These are phyloP conservation scores for Heliangelus exortis DNA, from an alignment of 2,797 vertebrate genomes.

Conservation along the genomic window DNA sequence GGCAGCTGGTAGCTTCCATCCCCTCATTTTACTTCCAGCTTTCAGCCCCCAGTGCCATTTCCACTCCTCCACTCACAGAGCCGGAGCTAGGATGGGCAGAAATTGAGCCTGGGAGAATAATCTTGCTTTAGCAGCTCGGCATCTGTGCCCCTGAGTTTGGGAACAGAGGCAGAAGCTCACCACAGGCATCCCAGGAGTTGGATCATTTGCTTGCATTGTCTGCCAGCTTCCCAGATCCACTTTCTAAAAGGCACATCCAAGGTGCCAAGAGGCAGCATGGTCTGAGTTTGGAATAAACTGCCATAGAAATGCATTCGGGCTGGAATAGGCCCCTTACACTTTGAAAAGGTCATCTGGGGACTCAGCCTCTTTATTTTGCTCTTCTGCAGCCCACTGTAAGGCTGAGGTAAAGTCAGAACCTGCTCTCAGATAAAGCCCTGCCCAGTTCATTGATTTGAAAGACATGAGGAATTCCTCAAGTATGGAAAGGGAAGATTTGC, in stretches of 20 bases:
- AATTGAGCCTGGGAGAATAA: background rate
- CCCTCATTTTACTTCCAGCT: background rate
- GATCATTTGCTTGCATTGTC: conserved; percentile 11
- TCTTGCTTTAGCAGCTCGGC: background rate
- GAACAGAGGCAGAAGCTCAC: conserved; percentile 12
- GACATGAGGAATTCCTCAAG: background rate
- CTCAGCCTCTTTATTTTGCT: background rate
- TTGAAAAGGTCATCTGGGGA: background rate
- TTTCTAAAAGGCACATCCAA: conserved; percentile 48
- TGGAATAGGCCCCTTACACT: background rate
- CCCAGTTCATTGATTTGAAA: background rate
- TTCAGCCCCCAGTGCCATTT: background rate
- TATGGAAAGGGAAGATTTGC: background rate
- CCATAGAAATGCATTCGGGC: background rate
- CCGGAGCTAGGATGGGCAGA: background rate
- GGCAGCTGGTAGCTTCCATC: background rate
- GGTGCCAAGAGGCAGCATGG: conserved; percentile 26
- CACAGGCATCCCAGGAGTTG: conserved; percentile 32
- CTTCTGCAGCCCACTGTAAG: background rate
- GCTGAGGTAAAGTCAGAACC: background rate
- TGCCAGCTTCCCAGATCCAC: conserved; percentile 40
- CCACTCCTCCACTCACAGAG: background rate
- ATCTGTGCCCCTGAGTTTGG: background rate
- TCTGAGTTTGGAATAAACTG: background rate
- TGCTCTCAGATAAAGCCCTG: background rate